These are phyloP conservation scores for Menidia beryllina DNA, from an alignment of 2,113 vertebrate genomes.

Conservation along the genomic window DNA sequence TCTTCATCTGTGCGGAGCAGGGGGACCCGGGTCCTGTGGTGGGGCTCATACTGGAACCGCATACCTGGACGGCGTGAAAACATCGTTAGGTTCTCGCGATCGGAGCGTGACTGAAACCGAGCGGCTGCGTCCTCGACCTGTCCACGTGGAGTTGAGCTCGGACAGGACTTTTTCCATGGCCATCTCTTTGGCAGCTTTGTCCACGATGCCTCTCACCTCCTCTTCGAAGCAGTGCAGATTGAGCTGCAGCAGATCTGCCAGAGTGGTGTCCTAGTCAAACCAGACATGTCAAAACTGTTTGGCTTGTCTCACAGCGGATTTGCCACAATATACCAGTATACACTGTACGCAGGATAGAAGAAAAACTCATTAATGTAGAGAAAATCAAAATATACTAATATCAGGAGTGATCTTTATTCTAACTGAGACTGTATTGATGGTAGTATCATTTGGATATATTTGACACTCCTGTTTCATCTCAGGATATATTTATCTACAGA, in stretches of 20 bases:
- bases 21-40: constrained; percentile 81
- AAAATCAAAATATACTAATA: too few species aligned
- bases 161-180: constrained; percentile 75
- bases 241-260: constrained; percentile 91
- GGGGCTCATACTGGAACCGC: constrained; percentile 90
- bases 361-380: too few species aligned
- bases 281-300: not conserved
- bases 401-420: too few species aligned
- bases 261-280: constrained; percentile 78
- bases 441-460: too few species aligned
- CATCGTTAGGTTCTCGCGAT: not conserved
- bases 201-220: constrained; percentile 91
- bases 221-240: constrained; percentile 92
- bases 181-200: constrained; percentile 81
- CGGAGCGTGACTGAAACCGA: not conserved
- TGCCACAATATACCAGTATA: not conserved
- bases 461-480: too few species aligned
- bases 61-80: constrained; percentile 65
- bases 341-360: not conserved
- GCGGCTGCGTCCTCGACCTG: constrained; percentile 34
- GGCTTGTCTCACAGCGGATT: not conserved
- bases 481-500: too few species aligned
- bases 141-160: constrained; percentile 75
- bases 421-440: too few species aligned
- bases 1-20: constrained; percentile 87